These are phyloP conservation scores for Drosophila meridionalis DNA, from an alignment of 2,888 invertebrate genomes.

Conservation along the genomic window DNA sequence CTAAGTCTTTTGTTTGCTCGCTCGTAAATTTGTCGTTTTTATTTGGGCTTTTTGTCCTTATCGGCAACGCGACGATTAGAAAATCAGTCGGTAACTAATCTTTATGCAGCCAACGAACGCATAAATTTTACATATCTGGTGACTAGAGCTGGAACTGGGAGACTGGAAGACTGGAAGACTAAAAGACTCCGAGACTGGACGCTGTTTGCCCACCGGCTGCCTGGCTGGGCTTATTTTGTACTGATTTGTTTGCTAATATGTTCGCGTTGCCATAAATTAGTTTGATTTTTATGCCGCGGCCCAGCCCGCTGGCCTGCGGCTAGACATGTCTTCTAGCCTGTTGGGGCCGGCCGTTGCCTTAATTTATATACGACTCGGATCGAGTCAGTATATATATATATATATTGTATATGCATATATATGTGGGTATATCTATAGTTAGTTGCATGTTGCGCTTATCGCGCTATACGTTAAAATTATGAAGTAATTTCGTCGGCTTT, in stretches of 20 bases:
- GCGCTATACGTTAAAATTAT: conserved; percentile 71
- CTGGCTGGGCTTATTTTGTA: conserved; percentile 78
- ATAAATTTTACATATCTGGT: conserved; percentile 65
- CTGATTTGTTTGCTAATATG: conserved; percentile 82
- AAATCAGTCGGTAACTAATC: conserved; percentile 76
- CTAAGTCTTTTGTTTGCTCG: conserved; percentile 63
- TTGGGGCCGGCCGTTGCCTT: conserved; percentile 30
- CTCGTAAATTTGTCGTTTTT: conserved; percentile 71
- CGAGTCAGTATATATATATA: conserved; percentile 14
- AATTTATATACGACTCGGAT: conserved; percentile 28
- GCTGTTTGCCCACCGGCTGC: conserved; percentile 52
- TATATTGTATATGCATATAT: conserved; percentile 1
- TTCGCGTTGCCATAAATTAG: conserved; percentile 81
- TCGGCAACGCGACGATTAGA: conserved; percentile 71
- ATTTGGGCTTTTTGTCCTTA: conserved; percentile 72
- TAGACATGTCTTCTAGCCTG: conserved; percentile 46
- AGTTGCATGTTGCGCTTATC: conserved; percentile 67
- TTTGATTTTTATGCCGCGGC: conserved; percentile 67
- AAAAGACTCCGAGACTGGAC: not conserved
- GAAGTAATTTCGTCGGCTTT: conserved; percentile 75
- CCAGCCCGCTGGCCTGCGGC: conserved; percentile 37
- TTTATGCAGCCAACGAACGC: conserved; percentile 75
- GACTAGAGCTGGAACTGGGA: not conserved
- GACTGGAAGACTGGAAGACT: not conserved
- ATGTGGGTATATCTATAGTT: conserved; percentile 55